Evolutionary conservation across 2,888 invertebrate genomes (phyloP).

Genomic region (Hydriomena furcata): DNA sequence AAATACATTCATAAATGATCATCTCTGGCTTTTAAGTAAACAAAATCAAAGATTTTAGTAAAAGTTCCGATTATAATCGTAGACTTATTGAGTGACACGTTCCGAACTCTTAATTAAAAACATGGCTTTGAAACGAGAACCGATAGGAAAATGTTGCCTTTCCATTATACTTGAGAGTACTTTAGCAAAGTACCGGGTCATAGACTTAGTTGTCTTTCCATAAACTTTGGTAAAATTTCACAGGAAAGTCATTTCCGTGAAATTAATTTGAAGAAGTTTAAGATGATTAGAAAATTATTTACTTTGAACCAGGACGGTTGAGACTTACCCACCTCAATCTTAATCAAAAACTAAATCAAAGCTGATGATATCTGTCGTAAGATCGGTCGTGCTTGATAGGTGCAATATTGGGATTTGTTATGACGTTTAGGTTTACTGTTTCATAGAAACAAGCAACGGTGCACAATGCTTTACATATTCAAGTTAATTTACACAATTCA

Average conservation of each 20-base stretch:
- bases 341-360: constrained; percentile 18
- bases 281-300: constrained; percentile 30
- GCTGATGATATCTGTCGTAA: constrained; percentile 7
- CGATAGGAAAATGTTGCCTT: constrained; percentile 68
- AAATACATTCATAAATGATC: too few relatives aligned
- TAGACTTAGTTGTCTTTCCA: constrained; percentile 44
- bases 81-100: constrained; percentile 46
- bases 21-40: background rate
- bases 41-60: background rate
- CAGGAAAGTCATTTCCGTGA: constrained; percentile 33
- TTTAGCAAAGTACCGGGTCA: constrained; percentile 43
- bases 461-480: too few relatives aligned
- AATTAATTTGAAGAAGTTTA: constrained; percentile 30
- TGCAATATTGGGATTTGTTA: background rate
- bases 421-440: too few relatives aligned
- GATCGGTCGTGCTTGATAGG: constrained; percentile 1
- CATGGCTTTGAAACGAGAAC: constrained; percentile 61
- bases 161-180: constrained; percentile 65
- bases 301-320: constrained; percentile 18
- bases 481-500: too few relatives aligned
- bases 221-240: constrained; percentile 38
- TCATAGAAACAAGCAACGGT: too few relatives aligned
- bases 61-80: constrained; percentile 11
- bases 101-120: constrained; percentile 68
- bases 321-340: constrained; percentile 15